Conservation (phyloP, 2,797 vertebrate species). For the Diglossa cyanea region DNA sequence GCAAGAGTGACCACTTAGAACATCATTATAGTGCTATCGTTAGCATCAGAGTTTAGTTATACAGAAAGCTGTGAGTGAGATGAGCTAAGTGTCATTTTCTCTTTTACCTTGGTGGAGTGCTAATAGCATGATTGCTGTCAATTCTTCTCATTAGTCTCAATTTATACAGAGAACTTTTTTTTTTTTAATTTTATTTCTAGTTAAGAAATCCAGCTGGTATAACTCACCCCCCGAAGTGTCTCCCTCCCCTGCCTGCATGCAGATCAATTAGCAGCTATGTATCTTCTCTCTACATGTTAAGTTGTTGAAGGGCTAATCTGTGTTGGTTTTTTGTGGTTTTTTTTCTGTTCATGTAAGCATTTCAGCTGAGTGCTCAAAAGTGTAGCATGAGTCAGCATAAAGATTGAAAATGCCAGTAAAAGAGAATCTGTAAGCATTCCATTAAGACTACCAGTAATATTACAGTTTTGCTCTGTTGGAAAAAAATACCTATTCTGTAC, state of each 20-base stretch:
- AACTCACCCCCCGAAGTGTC: accelerated
- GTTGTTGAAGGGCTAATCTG: not conserved
- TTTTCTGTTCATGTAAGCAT: slow-evolving; percentile 3
- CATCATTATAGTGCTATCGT: not conserved
- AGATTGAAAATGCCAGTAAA: slow-evolving; percentile 6
- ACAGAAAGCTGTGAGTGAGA: slow-evolving; percentile 32
- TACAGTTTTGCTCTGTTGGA: not conserved
- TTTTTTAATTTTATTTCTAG: not conserved
- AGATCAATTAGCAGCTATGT: not conserved
- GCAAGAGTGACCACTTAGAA: slow-evolving; percentile 62
- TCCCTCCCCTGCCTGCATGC: not conserved
- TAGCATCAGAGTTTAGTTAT: slow-evolving; percentile 57
- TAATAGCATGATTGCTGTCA: slow-evolving; percentile 63
- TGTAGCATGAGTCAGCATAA: slow-evolving; percentile 18
- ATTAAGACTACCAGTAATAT: slow-evolving; percentile 13
- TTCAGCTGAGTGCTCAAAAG: not conserved
- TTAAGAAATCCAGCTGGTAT: not conserved
- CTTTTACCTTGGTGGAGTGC: slow-evolving; percentile 28
- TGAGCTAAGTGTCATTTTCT: slow-evolving; percentile 46
- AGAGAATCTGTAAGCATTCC: not conserved
- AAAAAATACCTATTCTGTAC: not conserved
- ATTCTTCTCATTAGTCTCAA: slow-evolving; percentile 33
- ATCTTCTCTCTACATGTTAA: not conserved
- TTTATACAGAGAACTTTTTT: not conserved
- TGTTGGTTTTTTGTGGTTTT: not conserved